Evolutionary conservation across 2,888 invertebrate species (phyloP), one percentile per base, ranked within the genome.

Genomic region (Deilephila porcellus): DNA sequence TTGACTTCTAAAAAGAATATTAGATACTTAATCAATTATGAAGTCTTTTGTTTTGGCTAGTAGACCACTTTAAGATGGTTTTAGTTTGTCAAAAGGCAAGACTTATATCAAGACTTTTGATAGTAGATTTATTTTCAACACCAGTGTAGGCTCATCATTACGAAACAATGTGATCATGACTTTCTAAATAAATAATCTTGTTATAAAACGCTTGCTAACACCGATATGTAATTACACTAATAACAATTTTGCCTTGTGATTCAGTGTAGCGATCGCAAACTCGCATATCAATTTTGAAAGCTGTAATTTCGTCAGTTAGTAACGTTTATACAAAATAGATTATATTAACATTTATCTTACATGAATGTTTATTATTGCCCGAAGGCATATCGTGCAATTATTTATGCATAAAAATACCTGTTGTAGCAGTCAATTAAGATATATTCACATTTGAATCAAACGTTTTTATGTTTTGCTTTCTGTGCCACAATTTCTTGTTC

Each of bases 261-360:
- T n/a, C 45, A n/a, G 25, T 67, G 45, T 25, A 34, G 14, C n/a
- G 52, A 67, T 67, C 25, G 20, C 67, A 67, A 67, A 52, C 20
- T 45, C n/a, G n/a, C 62, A 64, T 52, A 52, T 67, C 20, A 67
- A 45, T 11, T 52, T 64, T 45, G 32, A 52, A 70, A 70, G 59
- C 29, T 45, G 45, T 56, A 73, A 14, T 34, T 62, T 60, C 20
- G 75, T 76, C 63, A 74, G 60, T 67, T 71, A 76, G 71, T 78
- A 71, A 75, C 70, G 72, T 71, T 74, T 76, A 79, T 81, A 74
- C 25, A 25, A 25, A 67, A 52, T 25, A 67, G 52, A 67, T 52
- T 20, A 52, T 52, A 67, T 52, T 45, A 67, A 29, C 37, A 64
- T 34, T 20, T 64, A 37, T 52, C 32, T 19, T 32, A 62, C 52